A percentile compares a stretch with the other conserved stretches of the same genome.
phyloP scores from a whole-genome alignment of 2,888 invertebrate genomes.

The Agonopterix heracliana region DNA sequence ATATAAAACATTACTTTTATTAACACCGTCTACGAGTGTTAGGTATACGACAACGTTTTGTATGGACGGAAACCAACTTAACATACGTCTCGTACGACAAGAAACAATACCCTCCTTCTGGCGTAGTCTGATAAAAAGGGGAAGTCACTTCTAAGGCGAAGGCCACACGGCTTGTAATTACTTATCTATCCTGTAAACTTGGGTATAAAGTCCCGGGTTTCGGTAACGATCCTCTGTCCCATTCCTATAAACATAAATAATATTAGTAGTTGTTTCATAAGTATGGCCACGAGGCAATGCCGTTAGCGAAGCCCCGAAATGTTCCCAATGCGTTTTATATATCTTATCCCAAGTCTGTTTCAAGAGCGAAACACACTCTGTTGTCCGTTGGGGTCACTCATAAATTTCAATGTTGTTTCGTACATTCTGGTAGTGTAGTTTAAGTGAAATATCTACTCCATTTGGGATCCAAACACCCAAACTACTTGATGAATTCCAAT shows the following conservation, averaged over 20 bases:
- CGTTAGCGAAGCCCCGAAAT: slow-evolving; percentile 18
- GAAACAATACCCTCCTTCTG: too few species aligned
- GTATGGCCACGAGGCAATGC: not conserved
- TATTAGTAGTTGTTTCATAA: slow-evolving; percentile 1
- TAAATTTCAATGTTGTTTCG: slow-evolving; percentile 58
- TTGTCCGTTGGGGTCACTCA: slow-evolving; percentile 56
- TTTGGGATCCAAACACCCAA: slow-evolving; percentile 55
- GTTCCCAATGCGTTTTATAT: slow-evolving; percentile 46
- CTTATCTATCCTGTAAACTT: too few species aligned
- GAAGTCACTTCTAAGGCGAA: too few species aligned
- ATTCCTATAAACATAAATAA: slow-evolving; percentile 11
- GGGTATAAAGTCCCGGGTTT: not conserved
- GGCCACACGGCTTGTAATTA: too few species aligned
- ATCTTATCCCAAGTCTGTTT: slow-evolving; percentile 35
- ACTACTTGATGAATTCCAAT: slow-evolving; percentile 57
- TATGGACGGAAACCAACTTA: too few species aligned
- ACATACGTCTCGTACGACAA: too few species aligned
- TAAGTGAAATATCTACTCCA: slow-evolving; percentile 64
- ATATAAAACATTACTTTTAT: too few species aligned
- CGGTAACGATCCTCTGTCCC: slow-evolving; percentile 1
- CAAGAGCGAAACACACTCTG: slow-evolving; percentile 42
- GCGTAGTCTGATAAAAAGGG: too few species aligned
- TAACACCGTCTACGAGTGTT: too few species aligned
- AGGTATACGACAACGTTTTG: too few species aligned
- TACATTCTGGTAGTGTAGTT: slow-evolving; percentile 55